phyloP scores from a whole-genome alignment of 1,140 invertebrate species.

The Polypedilum vanderplanki region DNA sequence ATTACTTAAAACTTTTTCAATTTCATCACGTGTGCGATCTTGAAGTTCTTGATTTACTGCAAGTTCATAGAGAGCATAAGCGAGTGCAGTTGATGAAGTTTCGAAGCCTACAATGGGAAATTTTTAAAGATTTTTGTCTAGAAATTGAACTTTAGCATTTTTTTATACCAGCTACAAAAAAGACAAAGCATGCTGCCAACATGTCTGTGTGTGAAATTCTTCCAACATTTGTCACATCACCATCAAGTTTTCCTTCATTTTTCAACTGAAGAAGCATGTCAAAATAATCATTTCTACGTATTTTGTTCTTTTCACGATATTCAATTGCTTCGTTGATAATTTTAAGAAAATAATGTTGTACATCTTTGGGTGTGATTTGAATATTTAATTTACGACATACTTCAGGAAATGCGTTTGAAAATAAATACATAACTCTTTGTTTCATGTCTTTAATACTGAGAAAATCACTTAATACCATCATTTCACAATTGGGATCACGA shows the following conservation, averaged over 20 bases:
- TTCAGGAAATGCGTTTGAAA: not conserved
- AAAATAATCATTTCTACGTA: slow-evolving; percentile 46
- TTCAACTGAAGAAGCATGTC: slow-evolving; percentile 45
- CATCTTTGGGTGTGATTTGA: slow-evolving; percentile 32
- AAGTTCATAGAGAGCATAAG: slow-evolving; percentile 46
- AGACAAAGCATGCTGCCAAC: not conserved
- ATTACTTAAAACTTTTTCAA: slow-evolving; percentile 43
- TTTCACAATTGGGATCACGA: slow-evolving; percentile 24
- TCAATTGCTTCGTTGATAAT: slow-evolving; percentile 46
- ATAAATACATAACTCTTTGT: not conserved
- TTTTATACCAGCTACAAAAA: not conserved
- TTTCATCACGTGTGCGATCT: slow-evolving; percentile 45
- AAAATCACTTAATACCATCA: not conserved
- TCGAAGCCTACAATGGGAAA: slow-evolving; percentile 41
- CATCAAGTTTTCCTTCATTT: slow-evolving; percentile 38
- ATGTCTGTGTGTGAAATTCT: not conserved
- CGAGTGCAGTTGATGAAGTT: slow-evolving; percentile 45
- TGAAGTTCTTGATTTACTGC: slow-evolving; percentile 46
- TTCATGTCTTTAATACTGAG: slow-evolving; percentile 5
- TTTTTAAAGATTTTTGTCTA: too few relatives aligned
- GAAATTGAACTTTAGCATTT: too few relatives aligned
- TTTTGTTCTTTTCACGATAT: slow-evolving; percentile 43
- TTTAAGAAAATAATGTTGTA: slow-evolving; percentile 44
- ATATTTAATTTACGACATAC: slow-evolving; percentile 4
- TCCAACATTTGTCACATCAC: slow-evolving; percentile 45